Percentiles rank a stretch among this genome's conserved stretches.
These are phyloP conservation scores for Lepidocyrtoides sp. DNA, from an alignment of 2,888 invertebrate genomes.

Conservation along the genomic window DNA sequence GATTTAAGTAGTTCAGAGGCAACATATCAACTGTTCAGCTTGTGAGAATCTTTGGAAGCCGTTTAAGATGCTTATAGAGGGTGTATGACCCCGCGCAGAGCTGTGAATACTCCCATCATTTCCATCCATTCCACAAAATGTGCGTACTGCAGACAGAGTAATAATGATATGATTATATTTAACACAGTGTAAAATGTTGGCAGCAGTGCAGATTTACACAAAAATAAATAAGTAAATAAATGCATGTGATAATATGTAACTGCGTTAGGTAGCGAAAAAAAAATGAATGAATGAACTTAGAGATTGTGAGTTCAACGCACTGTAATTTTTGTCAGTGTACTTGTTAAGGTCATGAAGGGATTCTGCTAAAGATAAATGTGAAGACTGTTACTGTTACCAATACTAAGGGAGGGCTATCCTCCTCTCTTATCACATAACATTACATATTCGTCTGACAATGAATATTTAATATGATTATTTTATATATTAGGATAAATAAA, in stretches of 20 bases:
- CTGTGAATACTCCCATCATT: slow-evolving; percentile 36
- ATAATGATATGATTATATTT: not conserved
- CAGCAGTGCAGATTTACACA: not conserved
- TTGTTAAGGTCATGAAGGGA: slow-evolving; percentile 69
- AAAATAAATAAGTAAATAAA: not conserved
- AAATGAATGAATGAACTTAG: slow-evolving; percentile 33
- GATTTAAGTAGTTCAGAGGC: too few species aligned
- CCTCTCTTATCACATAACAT: not conserved
- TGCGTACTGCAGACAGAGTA: not conserved
- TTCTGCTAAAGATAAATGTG: not conserved
- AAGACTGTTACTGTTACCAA: not conserved
- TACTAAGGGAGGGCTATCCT: slow-evolving; percentile 10
- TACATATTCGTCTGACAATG: slow-evolving; percentile 2
- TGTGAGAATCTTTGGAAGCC: slow-evolving; percentile 20
- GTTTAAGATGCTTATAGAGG: slow-evolving; percentile 12
- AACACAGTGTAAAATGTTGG: slow-evolving; percentile 1
- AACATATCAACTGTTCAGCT: not conserved
- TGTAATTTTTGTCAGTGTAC: slow-evolving; percentile 65
- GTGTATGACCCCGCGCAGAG: slow-evolving; percentile 32
- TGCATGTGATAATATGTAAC: not conserved
- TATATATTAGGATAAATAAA: not conserved
- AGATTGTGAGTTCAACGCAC: slow-evolving; percentile 67
- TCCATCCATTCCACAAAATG: slow-evolving; percentile 8
- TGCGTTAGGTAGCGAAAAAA: not conserved
- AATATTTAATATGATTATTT: slow-evolving; percentile 30